Evolutionary conservation across 2,113 vertebrate genomes (phyloP).

Genomic region (Mirounga angustirostris): DNA sequence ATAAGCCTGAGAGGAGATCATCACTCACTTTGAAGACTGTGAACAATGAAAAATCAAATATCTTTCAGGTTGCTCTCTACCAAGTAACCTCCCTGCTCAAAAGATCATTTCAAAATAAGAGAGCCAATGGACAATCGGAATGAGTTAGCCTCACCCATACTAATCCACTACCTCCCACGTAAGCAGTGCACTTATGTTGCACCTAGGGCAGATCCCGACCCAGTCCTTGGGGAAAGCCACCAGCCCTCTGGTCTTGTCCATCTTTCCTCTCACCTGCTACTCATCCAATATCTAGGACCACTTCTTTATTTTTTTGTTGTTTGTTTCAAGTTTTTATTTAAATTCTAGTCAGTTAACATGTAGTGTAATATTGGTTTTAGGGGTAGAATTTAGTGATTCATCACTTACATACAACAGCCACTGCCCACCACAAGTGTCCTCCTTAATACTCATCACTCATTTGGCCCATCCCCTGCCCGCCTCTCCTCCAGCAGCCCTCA

Average conservation of each 20-base stretch:
- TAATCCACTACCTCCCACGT: not conserved
- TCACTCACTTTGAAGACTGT: not conserved
- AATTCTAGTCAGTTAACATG: not conserved
- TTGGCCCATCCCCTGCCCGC: not conserved
- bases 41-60: not conserved
- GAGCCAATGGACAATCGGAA: not conserved
- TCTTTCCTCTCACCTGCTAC: not conserved
- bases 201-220: not conserved
- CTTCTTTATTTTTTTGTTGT: not conserved
- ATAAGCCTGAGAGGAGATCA: not conserved
- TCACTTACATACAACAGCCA: not conserved
- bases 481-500: not conserved
- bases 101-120: not conserved
- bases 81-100: not conserved
- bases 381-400: not conserved
- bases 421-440: not conserved
- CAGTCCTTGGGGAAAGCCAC: not conserved
- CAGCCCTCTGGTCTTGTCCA: not conserved
- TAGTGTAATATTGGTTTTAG: not conserved
- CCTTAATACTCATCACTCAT: not conserved
- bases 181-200: rapidly evolving
- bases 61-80: not conserved
- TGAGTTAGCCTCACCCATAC: no score
- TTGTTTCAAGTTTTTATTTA: not conserved
- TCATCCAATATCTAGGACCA: not conserved